A percentile compares a stretch with the other conserved stretches of the same genome.
phyloP scores from a whole-genome alignment of 2,888 invertebrate genomes.

The Lycophotia porphyrea region DNA sequence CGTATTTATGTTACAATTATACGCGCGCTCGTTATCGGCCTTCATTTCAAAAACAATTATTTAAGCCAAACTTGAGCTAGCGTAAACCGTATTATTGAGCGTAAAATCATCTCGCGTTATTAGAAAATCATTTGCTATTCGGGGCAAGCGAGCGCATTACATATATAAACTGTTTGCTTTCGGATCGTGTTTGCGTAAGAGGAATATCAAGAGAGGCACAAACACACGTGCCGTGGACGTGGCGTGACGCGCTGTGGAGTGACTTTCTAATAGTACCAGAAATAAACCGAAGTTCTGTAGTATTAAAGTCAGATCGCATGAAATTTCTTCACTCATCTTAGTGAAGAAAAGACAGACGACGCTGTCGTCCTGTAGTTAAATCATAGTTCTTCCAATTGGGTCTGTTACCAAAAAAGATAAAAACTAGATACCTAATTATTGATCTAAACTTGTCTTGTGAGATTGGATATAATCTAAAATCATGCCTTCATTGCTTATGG shows the following conservation, averaged over 20 bases:
- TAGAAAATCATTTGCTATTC: constrained; percentile 54
- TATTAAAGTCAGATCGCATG: background rate
- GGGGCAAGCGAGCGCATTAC: constrained; percentile 44
- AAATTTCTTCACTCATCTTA: background rate
- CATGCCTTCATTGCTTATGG: constrained; percentile 38
- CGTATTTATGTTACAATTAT: background rate
- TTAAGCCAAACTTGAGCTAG: constrained; percentile 22
- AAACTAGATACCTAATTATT: background rate
- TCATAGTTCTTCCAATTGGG: background rate
- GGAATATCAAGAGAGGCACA: constrained; percentile 36
- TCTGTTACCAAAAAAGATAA: background rate
- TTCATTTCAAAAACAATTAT: constrained; percentile 28
- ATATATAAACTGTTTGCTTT: constrained; percentile 61
- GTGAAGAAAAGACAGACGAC: background rate
- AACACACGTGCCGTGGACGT: constrained; percentile 46
- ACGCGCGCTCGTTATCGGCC: background rate
- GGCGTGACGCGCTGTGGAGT: constrained; percentile 20
- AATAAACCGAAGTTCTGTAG: constrained; percentile 1
- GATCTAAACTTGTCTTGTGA: constrained; percentile 17
- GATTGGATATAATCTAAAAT: constrained; percentile 32
- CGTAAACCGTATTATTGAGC: constrained; percentile 22
- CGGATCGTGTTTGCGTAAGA: constrained; percentile 62
- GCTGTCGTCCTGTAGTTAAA: background rate
- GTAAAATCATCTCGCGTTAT: constrained; percentile 51
- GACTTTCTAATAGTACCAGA: constrained; percentile 4